Conservation (phyloP, 37 sponge, comb jelly and placozoan species). For the Crambe crambe region DNA sequence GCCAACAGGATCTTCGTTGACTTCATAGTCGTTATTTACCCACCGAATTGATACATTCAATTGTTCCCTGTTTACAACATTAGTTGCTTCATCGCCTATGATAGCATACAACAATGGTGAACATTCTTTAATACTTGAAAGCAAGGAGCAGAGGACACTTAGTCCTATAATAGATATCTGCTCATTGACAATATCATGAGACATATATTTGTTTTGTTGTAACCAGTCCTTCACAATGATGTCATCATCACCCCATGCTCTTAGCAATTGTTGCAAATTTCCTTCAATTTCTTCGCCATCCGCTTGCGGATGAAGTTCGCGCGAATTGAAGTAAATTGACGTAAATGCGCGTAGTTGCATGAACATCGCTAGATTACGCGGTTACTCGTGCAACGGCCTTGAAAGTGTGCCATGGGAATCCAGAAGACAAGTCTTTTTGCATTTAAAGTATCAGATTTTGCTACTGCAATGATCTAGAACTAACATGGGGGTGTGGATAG, state of each 20-base stretch:
- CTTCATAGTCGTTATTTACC: slow-evolving; percentile 36
- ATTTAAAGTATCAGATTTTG: no score
- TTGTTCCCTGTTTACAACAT: slow-evolving; percentile 50
- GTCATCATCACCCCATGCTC: not conserved
- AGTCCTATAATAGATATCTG: slow-evolving; percentile 19
- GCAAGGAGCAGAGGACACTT: not conserved
- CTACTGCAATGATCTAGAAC: no score
- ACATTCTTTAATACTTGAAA: slow-evolving; percentile 2
- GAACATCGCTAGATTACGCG: no score
- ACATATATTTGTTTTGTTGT: slow-evolving; percentile 23
- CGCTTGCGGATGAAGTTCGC: no score
- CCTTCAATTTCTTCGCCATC: no score
- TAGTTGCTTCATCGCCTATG: slow-evolving; percentile 58
- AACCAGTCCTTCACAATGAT: not conserved
- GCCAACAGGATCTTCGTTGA: slow-evolving; percentile 37
- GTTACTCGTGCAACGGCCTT: no score
- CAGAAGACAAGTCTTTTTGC: no score
- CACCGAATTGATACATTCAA: slow-evolving; percentile 55
- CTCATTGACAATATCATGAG: slow-evolving; percentile 26
- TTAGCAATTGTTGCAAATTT: not conserved
- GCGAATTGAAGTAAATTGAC: no score
- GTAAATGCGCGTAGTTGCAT: no score
- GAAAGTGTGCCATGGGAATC: no score
- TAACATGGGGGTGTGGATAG: no score
- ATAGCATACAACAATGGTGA: slow-evolving; percentile 46